These are phyloP conservation scores for Sialis fuliginosa DNA, from an alignment of 2,888 invertebrate genomes.

Conservation along the genomic window DNA sequence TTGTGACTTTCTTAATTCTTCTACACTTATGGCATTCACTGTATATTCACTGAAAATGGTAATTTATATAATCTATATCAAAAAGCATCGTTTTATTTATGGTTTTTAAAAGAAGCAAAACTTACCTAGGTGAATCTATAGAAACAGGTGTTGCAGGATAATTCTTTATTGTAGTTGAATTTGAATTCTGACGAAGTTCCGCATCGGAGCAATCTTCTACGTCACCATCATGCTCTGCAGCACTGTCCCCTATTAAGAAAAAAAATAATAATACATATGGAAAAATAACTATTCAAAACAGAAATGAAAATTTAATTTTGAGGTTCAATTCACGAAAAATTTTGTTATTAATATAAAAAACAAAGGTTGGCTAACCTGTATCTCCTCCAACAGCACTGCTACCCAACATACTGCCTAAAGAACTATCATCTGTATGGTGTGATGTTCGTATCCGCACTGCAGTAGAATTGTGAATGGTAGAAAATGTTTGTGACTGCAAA, in stretches of 20 bases:
- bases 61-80: conserved; percentile 7
- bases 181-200: conserved; percentile 27
- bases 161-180: conserved; percentile 35
- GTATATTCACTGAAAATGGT: conserved; percentile 52
- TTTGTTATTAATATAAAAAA: neutral
- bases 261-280: neutral
- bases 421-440: conserved; percentile 51
- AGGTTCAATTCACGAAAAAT: neutral
- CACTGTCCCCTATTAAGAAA: conserved; percentile 1
- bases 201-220: conserved; percentile 76
- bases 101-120: conserved; percentile 6
- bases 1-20: conserved; percentile 61
- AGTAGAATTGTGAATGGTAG: too few relatives aligned
- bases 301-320: neutral
- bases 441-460: neutral
- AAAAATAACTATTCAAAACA: too few relatives aligned
- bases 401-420: conserved; percentile 36
- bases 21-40: conserved; percentile 76
- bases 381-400: conserved; percentile 5
- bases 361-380: conserved; percentile 1
- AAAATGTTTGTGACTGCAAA: too few relatives aligned
- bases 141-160: conserved; percentile 48
- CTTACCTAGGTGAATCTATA: conserved; percentile 32
- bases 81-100: conserved; percentile 8
- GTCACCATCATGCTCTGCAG: conserved; percentile 73